These are phyloP conservation scores for Agrenia bidenticulata DNA, from an alignment of 2,888 invertebrate species.

Conservation along the genomic window DNA sequence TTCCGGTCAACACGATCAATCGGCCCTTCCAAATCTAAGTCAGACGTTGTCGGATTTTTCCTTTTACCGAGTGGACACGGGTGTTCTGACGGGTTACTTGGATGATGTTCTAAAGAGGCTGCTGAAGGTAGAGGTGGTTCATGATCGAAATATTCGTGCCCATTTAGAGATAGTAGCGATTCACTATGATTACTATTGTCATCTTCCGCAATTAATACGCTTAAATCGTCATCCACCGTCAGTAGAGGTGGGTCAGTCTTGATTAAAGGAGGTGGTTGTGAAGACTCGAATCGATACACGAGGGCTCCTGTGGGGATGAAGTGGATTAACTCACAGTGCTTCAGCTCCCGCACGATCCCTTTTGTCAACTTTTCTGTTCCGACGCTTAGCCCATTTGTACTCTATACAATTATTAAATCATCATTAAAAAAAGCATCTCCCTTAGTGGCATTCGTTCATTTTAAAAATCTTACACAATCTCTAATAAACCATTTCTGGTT, in stretches of 20 bases:
- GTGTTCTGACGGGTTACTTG: too few species aligned
- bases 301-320: slow-evolving; percentile 49
- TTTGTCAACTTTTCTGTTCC: slow-evolving; percentile 25
- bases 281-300: slow-evolving; percentile 35
- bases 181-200: slow-evolving; percentile 34
- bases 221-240: neutral
- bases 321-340: slow-evolving; percentile 37
- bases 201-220: neutral
- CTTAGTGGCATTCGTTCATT: neutral
- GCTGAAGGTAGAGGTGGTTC: too few species aligned
- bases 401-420: slow-evolving; percentile 28
- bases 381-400: slow-evolving; percentile 48
- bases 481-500: slow-evolving; percentile 36
- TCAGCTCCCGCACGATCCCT: slow-evolving; percentile 27
- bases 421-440: slow-evolving; percentile 2
- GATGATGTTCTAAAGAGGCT: too few species aligned
- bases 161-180: slow-evolving; percentile 19
- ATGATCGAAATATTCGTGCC: neutral
- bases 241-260: neutral
- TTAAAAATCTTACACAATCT: slow-evolving; percentile 34
- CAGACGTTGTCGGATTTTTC: too few species aligned
- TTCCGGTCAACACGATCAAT: too few species aligned
- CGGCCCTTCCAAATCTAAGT: too few species aligned
- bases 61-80: too few species aligned
- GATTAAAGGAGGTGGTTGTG: neutral